Percentiles rank a stretch among this genome's conserved stretches.
phyloP scores from a whole-genome alignment of 2,113 vertebrate species.

The Hypanus sabinus region DNA sequence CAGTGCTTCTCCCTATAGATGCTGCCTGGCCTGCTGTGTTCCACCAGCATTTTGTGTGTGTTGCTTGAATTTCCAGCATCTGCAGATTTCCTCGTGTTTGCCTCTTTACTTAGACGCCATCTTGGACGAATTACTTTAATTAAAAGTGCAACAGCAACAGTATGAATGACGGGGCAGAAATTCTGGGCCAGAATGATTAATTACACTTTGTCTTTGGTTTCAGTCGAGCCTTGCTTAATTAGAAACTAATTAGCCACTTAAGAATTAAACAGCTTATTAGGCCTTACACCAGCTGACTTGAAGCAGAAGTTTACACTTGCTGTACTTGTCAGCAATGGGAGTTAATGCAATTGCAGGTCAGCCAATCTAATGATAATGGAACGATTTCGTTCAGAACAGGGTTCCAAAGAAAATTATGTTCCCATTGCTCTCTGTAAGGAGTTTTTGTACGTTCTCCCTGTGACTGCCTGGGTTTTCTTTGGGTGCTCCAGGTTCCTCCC shows the following conservation, averaged over 20 bases:
- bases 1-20: too few relatives aligned
- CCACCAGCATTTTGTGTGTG: too few relatives aligned
- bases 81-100: too few relatives aligned
- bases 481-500: too few relatives aligned
- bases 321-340: neutral
- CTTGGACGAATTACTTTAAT: neutral
- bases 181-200: conserved; percentile 22
- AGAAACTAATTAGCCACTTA: conserved; percentile 27
- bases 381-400: neutral
- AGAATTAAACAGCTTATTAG: neutral
- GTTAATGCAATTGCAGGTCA: neutral
- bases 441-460: too few relatives aligned
- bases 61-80: too few relatives aligned
- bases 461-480: too few relatives aligned
- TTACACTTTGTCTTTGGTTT: conserved; percentile 9
- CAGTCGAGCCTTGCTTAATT: neutral
- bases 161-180: neutral
- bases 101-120: neutral
- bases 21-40: too few relatives aligned
- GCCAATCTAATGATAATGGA: neutral
- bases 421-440: too few relatives aligned
- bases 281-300: neutral
- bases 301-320: neutral
- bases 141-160: neutral
- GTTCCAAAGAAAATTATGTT: too few relatives aligned